Evolutionary conservation across 2,888 invertebrate genomes (phyloP), one percentile per base, ranked within the genome.

Genomic region (Teleogryllus oceanicus): DNA sequence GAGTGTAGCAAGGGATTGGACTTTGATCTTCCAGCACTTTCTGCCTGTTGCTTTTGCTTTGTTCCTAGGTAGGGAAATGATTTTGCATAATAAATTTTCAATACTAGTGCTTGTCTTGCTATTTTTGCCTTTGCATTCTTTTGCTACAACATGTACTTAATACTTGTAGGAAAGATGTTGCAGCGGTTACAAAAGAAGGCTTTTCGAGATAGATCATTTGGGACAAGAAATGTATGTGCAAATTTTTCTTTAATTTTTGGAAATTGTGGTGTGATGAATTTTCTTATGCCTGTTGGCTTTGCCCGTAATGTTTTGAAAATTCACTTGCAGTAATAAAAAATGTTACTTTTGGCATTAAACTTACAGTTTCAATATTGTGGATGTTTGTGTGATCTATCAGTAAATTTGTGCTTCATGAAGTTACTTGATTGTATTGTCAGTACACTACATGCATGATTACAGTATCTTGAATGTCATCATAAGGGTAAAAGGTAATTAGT

Each of bases 1-100:
- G 49, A 24, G 77, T 11, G 18, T 13, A n/a, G 74, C 81, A 50
- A 75, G 50, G 24, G 80, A 78, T 21, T 50, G 51, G 16, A 24
- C n/a, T 21, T 5, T 76, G 13, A 51, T 18, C 11, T 74, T 62
- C 13, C 77, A 50, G 20, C 80, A 78, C 74, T 82, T 82, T 62
- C 80, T 80, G 50, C 82, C 82, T n/a, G 76, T 81, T 16, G 74
- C 80, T 20, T 78, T 82, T 11, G 77, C 49, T 20, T 74, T 76
- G 4, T 82, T 80, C 81, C 24, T 82, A 21, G 78, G 51, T 11
- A 80, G 82, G n/a, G 77, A 76, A 5, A 75, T 77, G 51, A 16
- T 24, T 2, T 74, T 80, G 24, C 21, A 77, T n/a, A 49, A 79
- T 50, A n/a, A n/a, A n/a, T n/a, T n/a, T n/a, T 81, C 78, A 79